Evolutionary conservation across 2,797 vertebrate genomes (phyloP).

Genomic region (Taeniopygia guttata): DNA sequence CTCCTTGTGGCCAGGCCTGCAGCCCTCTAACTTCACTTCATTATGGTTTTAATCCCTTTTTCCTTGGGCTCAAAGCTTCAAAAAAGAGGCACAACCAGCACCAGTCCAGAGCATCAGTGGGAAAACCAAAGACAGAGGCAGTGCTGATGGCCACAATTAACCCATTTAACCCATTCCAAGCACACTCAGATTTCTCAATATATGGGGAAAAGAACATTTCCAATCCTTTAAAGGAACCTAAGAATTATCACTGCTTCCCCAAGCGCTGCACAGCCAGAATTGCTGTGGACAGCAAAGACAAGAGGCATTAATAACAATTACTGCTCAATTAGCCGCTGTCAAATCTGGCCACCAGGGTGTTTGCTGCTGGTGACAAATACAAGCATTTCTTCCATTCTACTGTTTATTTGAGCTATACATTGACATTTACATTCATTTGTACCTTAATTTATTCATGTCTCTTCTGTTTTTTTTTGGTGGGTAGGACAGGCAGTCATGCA

Average conservation of each 20-base stretch:
- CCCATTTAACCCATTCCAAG: neutral
- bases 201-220: neutral
- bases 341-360: neutral
- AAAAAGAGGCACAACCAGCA: neutral
- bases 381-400: neutral
- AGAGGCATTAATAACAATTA: slow-evolving; percentile 21
- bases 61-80: neutral
- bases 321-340: slow-evolving; percentile 31
- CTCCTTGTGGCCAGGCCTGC: neutral
- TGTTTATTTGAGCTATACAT: neutral
- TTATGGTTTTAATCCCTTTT: neutral
- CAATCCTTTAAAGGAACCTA: neutral
- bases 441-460: neutral
- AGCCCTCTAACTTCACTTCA: neutral
- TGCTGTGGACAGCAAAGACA: neutral
- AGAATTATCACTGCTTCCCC: neutral
- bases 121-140: neutral
- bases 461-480: neutral
- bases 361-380: neutral
- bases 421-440: slow-evolving; percentile 12
- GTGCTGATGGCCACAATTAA: neutral
- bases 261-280: neutral
- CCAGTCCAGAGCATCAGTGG: neutral
- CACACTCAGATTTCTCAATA: rapidly evolving
- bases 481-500: neutral